phyloP scores from a whole-genome alignment of 2,888 invertebrate species.

The Hypselothyrea guttata region DNA sequence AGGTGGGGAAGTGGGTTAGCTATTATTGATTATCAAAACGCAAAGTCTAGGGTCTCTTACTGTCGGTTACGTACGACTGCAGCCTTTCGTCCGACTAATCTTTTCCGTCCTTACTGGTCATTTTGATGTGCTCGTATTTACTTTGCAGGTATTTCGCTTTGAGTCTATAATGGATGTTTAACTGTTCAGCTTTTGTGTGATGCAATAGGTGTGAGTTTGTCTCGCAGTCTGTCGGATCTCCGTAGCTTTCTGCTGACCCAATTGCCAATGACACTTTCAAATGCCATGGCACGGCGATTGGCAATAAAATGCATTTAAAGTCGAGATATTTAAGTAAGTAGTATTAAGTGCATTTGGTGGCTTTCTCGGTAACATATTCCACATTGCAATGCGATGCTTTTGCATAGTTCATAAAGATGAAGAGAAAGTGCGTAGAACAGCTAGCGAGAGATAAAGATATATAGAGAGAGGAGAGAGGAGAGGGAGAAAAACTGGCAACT shows the following conservation, averaged over 20 bases:
- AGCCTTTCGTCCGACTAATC: too few species aligned
- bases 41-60: too few species aligned
- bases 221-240: conserved; percentile 16
- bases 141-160: conserved; percentile 13
- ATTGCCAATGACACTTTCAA: conserved; percentile 69
- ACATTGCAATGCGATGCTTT: conserved; percentile 50
- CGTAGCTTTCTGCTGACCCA: conserved; percentile 50
- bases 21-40: too few species aligned
- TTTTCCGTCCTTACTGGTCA: too few species aligned
- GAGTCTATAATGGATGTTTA: conserved; percentile 44
- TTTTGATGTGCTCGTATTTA: conserved; percentile 13
- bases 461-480: conserved; percentile 11
- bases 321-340: conserved; percentile 41
- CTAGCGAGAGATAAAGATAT: conserved; percentile 2
- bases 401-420: conserved; percentile 74
- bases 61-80: too few species aligned
- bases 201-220: conserved; percentile 45
- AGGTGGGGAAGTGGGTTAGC: too few species aligned
- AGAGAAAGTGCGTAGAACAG: conserved; percentile 74
- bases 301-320: conserved; percentile 45
- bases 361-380: conserved; percentile 68
- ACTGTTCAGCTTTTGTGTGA: conserved; percentile 54
- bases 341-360: conserved; percentile 69
- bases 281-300: conserved; percentile 54
- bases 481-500: conserved; percentile 59